Evolutionary conservation across 2,113 vertebrate species (phyloP).

Genomic region (Pipa parva): DNA sequence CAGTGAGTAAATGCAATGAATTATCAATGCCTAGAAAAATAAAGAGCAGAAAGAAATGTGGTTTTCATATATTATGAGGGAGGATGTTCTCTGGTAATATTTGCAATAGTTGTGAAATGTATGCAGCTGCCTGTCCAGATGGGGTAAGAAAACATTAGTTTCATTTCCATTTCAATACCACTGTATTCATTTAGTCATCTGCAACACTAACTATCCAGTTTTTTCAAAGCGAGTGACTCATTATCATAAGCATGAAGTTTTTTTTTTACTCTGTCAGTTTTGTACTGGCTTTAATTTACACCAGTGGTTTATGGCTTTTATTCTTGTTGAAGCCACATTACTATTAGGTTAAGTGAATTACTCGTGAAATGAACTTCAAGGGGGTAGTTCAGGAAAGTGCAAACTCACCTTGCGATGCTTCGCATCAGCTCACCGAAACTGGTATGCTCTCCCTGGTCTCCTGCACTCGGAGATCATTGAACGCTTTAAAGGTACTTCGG

Average conservation of each 20-base stretch:
- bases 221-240: slow-evolving; percentile 26
- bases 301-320: too few relatives aligned
- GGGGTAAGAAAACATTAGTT: slow-evolving; percentile 54
- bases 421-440: too few relatives aligned
- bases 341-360: too few relatives aligned
- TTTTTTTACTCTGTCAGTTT: slow-evolving; percentile 9
- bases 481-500: too few relatives aligned
- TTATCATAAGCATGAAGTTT: slow-evolving; percentile 8
- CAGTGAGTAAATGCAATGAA: not conserved
- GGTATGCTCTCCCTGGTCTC: too few relatives aligned
- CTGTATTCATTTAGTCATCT: slow-evolving; percentile 28
- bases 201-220: slow-evolving; percentile 16
- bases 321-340: too few relatives aligned
- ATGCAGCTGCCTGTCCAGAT: slow-evolving; percentile 51
- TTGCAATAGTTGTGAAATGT: slow-evolving; percentile 57
- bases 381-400: too few relatives aligned
- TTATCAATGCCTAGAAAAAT: not conserved
- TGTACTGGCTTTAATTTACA: slow-evolving; percentile 12
- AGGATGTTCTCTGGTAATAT: slow-evolving; percentile 11
- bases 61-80: slow-evolving; percentile 12
- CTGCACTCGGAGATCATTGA: too few relatives aligned
- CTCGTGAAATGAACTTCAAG: too few relatives aligned
- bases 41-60: slow-evolving; percentile 11
- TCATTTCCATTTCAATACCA: slow-evolving; percentile 61
- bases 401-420: too few relatives aligned